Percentiles rank a stretch among this genome's conserved stretches.
Conservation (phyloP, 1,140 invertebrate genomes). For the Coptotermes formosanus region DNA sequence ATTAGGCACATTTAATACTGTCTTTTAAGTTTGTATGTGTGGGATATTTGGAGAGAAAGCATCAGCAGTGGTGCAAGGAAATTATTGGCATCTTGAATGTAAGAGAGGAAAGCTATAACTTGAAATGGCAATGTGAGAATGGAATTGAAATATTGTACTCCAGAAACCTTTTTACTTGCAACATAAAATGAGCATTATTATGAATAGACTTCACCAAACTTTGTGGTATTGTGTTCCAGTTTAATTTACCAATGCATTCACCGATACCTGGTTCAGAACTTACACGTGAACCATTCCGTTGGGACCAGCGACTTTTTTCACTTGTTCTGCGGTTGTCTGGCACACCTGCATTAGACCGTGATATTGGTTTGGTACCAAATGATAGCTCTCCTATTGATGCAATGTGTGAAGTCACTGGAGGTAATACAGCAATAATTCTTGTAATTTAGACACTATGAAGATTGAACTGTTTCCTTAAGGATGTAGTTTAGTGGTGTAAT, state of each 20-base stretch:
- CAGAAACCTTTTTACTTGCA: too few relatives aligned
- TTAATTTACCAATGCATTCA: conserved; percentile 90
- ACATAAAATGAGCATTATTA: background rate
- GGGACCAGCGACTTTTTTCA: conserved; percentile 98
- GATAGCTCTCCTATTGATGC: conserved; percentile 93
- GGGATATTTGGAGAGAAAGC: too few relatives aligned
- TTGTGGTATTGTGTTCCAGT: conserved; percentile 51
- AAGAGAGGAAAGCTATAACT: too few relatives aligned
- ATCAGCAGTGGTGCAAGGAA: too few relatives aligned
- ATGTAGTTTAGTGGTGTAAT: too few relatives aligned
- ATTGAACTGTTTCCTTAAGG: too few relatives aligned
- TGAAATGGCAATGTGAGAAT: too few relatives aligned
- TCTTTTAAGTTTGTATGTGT: too few relatives aligned
- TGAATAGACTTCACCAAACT: background rate
- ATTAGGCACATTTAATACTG: too few relatives aligned
- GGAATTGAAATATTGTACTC: too few relatives aligned
- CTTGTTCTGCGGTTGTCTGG: conserved; percentile 89
- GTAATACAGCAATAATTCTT: conserved; percentile 48
- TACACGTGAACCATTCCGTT: conserved; percentile 96
- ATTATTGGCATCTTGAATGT: too few relatives aligned
- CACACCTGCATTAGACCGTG: conserved; percentile 61
- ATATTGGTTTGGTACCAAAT: conserved; percentile 78
- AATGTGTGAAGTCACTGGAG: conserved; percentile 99
- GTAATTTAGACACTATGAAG: too few relatives aligned
- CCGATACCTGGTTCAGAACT: conserved; percentile 94